Conservation (phyloP, 2,888 invertebrate species). For the Ganaspis brasiliensis region DNA sequence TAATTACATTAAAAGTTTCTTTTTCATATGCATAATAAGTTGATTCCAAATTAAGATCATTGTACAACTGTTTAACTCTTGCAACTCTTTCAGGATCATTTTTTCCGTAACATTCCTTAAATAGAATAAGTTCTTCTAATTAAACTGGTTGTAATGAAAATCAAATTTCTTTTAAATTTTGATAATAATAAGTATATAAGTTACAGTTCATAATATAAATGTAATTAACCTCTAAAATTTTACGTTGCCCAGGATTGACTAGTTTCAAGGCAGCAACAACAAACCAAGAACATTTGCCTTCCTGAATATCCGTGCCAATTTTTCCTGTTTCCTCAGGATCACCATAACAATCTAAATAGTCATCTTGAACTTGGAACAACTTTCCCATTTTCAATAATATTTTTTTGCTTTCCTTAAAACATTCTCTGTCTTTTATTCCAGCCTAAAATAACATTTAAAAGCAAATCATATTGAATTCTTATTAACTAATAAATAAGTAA, state of each 20-base stretch:
- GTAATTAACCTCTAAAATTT: conserved; percentile 87
- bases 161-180: too few relatives aligned
- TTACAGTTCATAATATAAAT: too few relatives aligned
- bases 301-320: conserved; percentile 94
- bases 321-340: conserved; percentile 93
- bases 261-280: conserved; percentile 93
- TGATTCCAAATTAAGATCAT: conserved; percentile 88
- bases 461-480: too few relatives aligned
- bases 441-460: too few relatives aligned
- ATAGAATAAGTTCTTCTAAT: conserved; percentile 45
- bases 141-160: too few relatives aligned
- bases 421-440: conserved; percentile 87
- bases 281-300: conserved; percentile 98
- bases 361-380: conserved; percentile 96
- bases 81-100: conserved; percentile 85
- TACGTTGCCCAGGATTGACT: conserved; percentile 86
- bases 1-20: conserved; percentile 90
- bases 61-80: conserved; percentile 88
- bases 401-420: conserved; percentile 91
- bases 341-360: conserved; percentile 95
- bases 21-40: conserved; percentile 92
- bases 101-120: conserved; percentile 88
- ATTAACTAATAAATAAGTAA: too few relatives aligned
- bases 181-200: too few relatives aligned
- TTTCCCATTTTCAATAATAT: conserved; percentile 96